phyloP scores from a whole-genome alignment of 2,797 vertebrate genomes.

The Hirundo rustica region DNA sequence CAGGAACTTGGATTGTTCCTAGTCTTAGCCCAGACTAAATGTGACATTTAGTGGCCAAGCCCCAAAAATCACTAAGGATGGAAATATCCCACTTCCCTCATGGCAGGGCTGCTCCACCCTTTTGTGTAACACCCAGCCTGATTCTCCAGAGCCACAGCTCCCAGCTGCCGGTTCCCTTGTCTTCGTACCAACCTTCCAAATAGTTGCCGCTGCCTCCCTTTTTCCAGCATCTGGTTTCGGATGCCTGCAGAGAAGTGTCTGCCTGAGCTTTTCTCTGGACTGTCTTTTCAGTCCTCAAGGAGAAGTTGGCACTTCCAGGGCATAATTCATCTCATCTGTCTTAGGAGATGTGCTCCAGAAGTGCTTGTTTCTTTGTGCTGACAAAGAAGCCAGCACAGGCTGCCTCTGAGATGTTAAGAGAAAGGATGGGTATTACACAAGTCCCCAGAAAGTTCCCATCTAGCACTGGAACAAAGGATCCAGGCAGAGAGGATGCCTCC shows the following conservation, averaged over 20 bases:
- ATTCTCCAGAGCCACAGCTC: not conserved
- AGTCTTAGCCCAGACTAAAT: not conserved
- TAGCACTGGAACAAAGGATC: not conserved
- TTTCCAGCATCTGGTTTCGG: not conserved
- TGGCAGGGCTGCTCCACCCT: not conserved
- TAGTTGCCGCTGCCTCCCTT: not conserved
- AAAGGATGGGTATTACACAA: not conserved
- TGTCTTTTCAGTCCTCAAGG: not conserved
- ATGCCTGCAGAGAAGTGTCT: not conserved
- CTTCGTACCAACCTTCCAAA: not conserved
- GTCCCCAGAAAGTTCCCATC: not conserved
- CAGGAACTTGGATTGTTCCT: not conserved
- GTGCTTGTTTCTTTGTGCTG: constrained; percentile 2
- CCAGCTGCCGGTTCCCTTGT: not conserved
- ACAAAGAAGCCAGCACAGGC: not conserved
- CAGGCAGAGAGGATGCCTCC: not conserved
- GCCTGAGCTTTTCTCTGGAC: not conserved
- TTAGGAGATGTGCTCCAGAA: not conserved
- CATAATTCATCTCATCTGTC: not conserved
- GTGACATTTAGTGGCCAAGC: not conserved
- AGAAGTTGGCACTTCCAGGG: not conserved
- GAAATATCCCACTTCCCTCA: not conserved
- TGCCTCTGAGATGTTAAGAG: not conserved
- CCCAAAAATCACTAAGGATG: not conserved
- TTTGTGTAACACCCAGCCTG: not conserved